Percentiles rank a stretch among this genome's conserved stretches.
Conservation (phyloP, 64 coral and sea anemone species). For the Stichodactyla mertensii region DNA sequence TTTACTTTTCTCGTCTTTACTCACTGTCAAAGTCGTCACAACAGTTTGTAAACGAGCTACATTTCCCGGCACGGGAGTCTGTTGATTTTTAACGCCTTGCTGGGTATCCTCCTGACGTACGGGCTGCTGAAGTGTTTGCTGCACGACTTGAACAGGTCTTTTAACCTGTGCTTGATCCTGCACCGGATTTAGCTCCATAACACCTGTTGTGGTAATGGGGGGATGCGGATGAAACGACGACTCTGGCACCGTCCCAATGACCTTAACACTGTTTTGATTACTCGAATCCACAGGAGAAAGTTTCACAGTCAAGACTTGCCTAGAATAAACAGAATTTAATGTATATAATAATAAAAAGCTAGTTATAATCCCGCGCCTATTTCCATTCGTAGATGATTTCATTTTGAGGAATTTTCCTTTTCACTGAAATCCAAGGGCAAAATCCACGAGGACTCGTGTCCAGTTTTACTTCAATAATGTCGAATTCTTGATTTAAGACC, state of each 20-base stretch:
- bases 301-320: constrained; percentile 1
- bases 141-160: not conserved
- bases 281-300: not conserved
- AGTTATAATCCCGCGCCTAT: not conserved
- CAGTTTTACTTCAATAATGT: not conserved
- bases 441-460: not conserved
- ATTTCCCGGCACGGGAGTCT: not conserved
- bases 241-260: not conserved
- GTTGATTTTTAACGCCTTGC: not conserved
- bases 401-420: not conserved
- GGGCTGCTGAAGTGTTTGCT: not conserved
- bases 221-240: not conserved
- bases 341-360: not conserved
- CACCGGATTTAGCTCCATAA: not conserved
- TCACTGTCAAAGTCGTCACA: too few relatives aligned
- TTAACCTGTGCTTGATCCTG: not conserved
- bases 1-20: constrained; percentile 2
- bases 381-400: not conserved
- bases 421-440: not conserved
- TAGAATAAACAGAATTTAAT: not conserved
- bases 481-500: not conserved
- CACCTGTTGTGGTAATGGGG: not conserved
- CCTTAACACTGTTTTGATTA: not conserved
- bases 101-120: not conserved
- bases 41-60: not conserved